A percentile compares a stretch with the other conserved stretches of the same genome.
Evolutionary conservation across 2,113 vertebrate species (phyloP).

Genomic region (Pelobates fuscus): DNA sequence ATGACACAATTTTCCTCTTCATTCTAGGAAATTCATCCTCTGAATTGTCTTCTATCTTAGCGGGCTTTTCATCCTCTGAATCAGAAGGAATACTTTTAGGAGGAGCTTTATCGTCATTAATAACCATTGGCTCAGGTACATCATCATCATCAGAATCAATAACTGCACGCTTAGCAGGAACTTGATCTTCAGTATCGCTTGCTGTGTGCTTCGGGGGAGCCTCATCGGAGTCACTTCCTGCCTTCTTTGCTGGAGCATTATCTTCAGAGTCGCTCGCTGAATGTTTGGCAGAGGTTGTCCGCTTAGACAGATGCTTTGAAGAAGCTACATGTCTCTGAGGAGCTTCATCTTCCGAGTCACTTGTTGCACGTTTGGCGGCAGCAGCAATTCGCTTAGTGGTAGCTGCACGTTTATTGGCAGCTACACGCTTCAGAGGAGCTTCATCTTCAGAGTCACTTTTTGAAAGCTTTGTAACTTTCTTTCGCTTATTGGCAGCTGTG

Average conservation of each 20-base stretch:
- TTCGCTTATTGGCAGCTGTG: slow-evolving; percentile 41
- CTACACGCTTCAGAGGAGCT: background rate
- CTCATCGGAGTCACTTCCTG: slow-evolving; percentile 59
- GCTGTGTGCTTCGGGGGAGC: slow-evolving; percentile 67
- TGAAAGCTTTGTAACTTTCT: slow-evolving; percentile 23
- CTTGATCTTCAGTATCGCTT: slow-evolving; percentile 1
- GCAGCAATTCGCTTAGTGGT: slow-evolving; percentile 66
- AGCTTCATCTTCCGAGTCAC: slow-evolving; percentile 62
- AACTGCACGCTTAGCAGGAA: slow-evolving; percentile 27
- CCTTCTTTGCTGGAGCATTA: slow-evolving; percentile 55
- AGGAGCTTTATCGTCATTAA: too few species aligned
- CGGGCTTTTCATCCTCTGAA: slow-evolving; percentile 61
- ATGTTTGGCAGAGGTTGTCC: slow-evolving; percentile 54
- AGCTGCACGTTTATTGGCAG: slow-evolving; percentile 39
- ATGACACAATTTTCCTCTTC: slow-evolving; percentile 71
- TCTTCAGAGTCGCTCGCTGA: slow-evolving; percentile 59
- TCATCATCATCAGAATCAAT: slow-evolving; percentile 69
- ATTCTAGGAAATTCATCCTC: slow-evolving; percentile 64
- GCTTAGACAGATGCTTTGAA: slow-evolving; percentile 62
- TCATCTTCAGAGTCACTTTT: slow-evolving; percentile 28
- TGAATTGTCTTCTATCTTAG: slow-evolving; percentile 67
- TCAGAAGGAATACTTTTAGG: slow-evolving; percentile 47
- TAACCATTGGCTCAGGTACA: too few species aligned
- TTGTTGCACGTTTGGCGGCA: slow-evolving; percentile 52
- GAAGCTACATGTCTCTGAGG: slow-evolving; percentile 57